phyloP scores from a whole-genome alignment of 2,797 vertebrate species.

The Rhinogobio ventralis region DNA sequence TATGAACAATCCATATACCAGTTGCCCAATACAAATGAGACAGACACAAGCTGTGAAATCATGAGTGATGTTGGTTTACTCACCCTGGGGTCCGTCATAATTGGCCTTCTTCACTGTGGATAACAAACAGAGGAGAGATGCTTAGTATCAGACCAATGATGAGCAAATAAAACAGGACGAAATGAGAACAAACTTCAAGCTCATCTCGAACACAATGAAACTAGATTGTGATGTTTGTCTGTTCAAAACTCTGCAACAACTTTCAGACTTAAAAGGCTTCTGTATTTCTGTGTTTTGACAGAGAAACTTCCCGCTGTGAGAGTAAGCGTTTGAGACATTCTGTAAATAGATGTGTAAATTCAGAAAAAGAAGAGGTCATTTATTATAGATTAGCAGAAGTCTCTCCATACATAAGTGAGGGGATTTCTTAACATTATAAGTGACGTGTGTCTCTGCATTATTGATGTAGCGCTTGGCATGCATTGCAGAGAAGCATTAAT shows the following conservation, averaged over 20 bases:
- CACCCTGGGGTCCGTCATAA: slow-evolving; percentile 96
- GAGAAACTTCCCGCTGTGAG: not conserved
- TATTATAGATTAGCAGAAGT: not conserved
- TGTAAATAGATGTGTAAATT: not conserved
- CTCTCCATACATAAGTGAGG: not conserved
- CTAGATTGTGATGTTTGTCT: not conserved
- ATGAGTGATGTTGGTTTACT: slow-evolving; percentile 64
- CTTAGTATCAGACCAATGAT: slow-evolving; percentile 1
- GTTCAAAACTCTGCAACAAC: not conserved
- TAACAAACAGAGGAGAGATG: slow-evolving; percentile 65
- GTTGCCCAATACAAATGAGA: too few species aligned
- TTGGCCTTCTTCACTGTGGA: slow-evolving; percentile 97
- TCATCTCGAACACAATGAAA: not conserved
- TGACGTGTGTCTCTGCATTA: slow-evolving; percentile 19
- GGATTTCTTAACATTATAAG: not conserved
- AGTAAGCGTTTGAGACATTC: not conserved
- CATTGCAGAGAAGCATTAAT: slow-evolving; percentile 49
- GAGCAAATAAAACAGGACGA: slow-evolving; percentile 63
- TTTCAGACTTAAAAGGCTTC: not conserved
- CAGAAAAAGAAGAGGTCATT: not conserved
- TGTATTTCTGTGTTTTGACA: not conserved
- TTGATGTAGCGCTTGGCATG: slow-evolving; percentile 46
- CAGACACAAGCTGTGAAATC: not conserved
- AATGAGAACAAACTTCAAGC: too few species aligned
- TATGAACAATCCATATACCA: too few species aligned